These are phyloP conservation scores for Synergus itoensis DNA, from an alignment of 2,888 invertebrate species.

Conservation along the genomic window DNA sequence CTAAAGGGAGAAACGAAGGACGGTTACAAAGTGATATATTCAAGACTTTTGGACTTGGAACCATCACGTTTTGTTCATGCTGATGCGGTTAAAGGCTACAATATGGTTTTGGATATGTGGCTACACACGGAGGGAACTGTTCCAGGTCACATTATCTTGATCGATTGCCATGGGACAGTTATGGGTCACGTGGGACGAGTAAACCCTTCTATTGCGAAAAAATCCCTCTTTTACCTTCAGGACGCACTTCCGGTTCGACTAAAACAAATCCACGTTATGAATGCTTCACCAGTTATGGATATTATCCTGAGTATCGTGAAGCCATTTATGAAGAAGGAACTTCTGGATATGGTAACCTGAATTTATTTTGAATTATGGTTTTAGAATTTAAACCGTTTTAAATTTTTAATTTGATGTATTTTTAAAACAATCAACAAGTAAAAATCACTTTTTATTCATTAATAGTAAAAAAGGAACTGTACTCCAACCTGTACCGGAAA, in stretches of 20 bases:
- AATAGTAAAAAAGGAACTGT: no score
- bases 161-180: constrained; percentile 82
- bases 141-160: constrained; percentile 81
- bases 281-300: constrained; percentile 85
- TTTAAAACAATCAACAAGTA: no score
- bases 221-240: constrained; percentile 84
- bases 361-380: constrained; percentile 16
- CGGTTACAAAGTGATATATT: constrained; percentile 80
- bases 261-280: constrained; percentile 84
- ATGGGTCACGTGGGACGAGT: constrained; percentile 83
- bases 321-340: constrained; percentile 86
- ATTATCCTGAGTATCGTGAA: constrained; percentile 83
- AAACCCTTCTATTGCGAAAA: constrained; percentile 82
- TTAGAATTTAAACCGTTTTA: no score
- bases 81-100: constrained; percentile 78
- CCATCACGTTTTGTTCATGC: constrained; percentile 81
- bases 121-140: constrained; percentile 80
- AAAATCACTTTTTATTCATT: no score
- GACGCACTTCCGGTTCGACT: constrained; percentile 85
- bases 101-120: constrained; percentile 82
- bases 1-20: constrained; percentile 79
- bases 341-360: constrained; percentile 74
- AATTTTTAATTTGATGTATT: no score
- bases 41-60: constrained; percentile 80
- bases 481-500: no score